phyloP scores from a whole-genome alignment of 2,888 invertebrate species.

The Chymomyza fuscimana region DNA sequence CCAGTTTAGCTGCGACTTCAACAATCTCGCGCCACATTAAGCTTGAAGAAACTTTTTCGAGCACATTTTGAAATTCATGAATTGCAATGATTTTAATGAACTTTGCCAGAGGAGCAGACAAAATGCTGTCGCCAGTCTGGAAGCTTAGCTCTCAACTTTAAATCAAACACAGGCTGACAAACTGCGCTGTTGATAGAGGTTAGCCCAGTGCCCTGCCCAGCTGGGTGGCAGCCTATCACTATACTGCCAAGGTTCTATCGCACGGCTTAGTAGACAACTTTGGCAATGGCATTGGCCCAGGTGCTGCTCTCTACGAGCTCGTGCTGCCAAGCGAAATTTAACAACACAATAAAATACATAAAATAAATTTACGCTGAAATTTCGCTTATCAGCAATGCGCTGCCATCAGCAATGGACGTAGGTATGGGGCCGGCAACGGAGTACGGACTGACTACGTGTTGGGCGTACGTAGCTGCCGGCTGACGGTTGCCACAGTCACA shows the following conservation, averaged over 20 bases:
- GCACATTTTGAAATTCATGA: constrained; percentile 31
- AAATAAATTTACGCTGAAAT: constrained; percentile 69
- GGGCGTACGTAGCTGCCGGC: constrained; percentile 25
- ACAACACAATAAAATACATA: constrained; percentile 69
- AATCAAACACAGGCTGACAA: constrained; percentile 47
- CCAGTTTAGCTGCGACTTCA: neutral
- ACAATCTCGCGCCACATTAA: neutral
- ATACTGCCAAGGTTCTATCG: neutral
- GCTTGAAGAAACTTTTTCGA: neutral
- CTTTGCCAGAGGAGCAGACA: constrained; percentile 33
- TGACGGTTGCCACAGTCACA: neutral
- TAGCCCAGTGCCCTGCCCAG: constrained; percentile 26
- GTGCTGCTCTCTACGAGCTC: neutral
- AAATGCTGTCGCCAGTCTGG: constrained; percentile 4
- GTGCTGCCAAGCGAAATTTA: constrained; percentile 64
- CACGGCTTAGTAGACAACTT: neutral
- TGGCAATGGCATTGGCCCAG: neutral
- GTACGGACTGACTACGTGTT: neutral
- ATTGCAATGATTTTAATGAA: constrained; percentile 51
- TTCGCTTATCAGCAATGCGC: constrained; percentile 64
- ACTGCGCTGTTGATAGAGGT: constrained; percentile 60
- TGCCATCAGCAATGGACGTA: too few species aligned
- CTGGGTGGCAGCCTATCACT: neutral
- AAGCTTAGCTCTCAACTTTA: neutral
- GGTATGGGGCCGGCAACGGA: constrained; percentile 29